Percentiles rank a stretch among this genome's conserved stretches.
Evolutionary conservation across 2,888 invertebrate genomes (phyloP).

Genomic region (Himalopsyche japonica): DNA sequence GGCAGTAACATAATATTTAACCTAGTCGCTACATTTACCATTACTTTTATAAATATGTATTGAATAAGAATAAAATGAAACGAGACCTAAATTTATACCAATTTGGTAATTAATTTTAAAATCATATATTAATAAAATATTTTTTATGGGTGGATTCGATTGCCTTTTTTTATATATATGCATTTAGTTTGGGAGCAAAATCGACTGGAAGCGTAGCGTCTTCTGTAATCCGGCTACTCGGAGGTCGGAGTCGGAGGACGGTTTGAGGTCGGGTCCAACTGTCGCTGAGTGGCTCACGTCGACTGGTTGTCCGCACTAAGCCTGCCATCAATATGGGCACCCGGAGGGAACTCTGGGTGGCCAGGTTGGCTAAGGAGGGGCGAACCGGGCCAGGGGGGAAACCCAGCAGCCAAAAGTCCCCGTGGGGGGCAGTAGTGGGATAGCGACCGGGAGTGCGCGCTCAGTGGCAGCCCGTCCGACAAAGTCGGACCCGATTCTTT

Average conservation of each 20-base stretch:
- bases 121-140: too few species aligned
- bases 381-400: slow-evolving; percentile 98
- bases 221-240: slow-evolving; percentile 90
- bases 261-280: slow-evolving; percentile 80
- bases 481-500: slow-evolving; percentile 77
- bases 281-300: slow-evolving; percentile 69
- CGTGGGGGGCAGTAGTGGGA: slow-evolving; percentile 98
- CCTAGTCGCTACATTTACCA: too few species aligned
- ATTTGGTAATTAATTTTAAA: too few species aligned
- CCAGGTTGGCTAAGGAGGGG: slow-evolving; percentile 97
- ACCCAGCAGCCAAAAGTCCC: slow-evolving; percentile 99
- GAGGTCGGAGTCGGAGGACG: slow-evolving; percentile 79
- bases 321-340: slow-evolving; percentile 94
- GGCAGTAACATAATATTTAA: too few species aligned
- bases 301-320: slow-evolving; percentile 97
- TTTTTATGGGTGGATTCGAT: too few species aligned
- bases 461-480: slow-evolving; percentile 84
- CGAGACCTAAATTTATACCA: too few species aligned
- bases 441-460: slow-evolving; percentile 94
- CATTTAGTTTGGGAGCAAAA: slow-evolving; percentile 49
- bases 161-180: too few species aligned
- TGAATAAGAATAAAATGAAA: too few species aligned
- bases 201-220: slow-evolving; percentile 81
- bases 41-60: too few species aligned
- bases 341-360: slow-evolving; percentile 79